These are phyloP conservation scores for Ctenodactylus gundi DNA, from an alignment of 2,113 vertebrate species.

Conservation along the genomic window DNA sequence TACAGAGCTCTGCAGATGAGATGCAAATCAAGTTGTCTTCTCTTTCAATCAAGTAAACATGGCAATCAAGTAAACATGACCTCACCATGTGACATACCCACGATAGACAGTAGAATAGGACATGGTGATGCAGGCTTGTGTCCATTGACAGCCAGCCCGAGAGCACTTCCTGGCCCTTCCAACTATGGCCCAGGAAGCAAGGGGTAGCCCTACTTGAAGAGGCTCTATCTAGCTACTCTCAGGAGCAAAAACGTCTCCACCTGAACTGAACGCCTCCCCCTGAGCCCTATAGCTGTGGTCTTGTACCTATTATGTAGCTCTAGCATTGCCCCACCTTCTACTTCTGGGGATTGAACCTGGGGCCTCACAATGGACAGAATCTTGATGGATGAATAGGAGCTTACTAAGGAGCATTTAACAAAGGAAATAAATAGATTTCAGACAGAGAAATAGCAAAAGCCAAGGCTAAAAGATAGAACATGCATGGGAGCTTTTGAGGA, in stretches of 20 bases:
- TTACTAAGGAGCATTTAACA: neutral
- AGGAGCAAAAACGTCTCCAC: neutral
- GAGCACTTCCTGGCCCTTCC: neutral
- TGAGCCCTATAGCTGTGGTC: neutral
- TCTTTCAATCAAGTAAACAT: neutral
- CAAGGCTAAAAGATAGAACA: neutral
- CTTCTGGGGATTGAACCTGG: neutral
- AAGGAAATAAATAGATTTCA: neutral
- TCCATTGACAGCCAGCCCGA: neutral
- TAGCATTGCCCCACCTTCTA: neutral
- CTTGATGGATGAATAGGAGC: neutral
- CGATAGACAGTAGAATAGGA: neutral
- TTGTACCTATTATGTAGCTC: neutral
- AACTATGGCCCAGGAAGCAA: neutral
- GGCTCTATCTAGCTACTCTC: neutral
- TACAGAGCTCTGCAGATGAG: neutral
- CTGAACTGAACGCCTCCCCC: neutral
- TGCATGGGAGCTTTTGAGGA: neutral
- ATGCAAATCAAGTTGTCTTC: conserved; percentile 22
- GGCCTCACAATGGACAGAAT: neutral
- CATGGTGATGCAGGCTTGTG: neutral
- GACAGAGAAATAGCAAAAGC: neutral
- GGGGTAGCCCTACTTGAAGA: neutral
- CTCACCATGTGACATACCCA: neutral
- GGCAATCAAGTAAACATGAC: no score